Evolutionary conservation across 2,888 invertebrate species (phyloP), one percentile per base, ranked within the genome.

Genomic region (Clunio marinus): DNA sequence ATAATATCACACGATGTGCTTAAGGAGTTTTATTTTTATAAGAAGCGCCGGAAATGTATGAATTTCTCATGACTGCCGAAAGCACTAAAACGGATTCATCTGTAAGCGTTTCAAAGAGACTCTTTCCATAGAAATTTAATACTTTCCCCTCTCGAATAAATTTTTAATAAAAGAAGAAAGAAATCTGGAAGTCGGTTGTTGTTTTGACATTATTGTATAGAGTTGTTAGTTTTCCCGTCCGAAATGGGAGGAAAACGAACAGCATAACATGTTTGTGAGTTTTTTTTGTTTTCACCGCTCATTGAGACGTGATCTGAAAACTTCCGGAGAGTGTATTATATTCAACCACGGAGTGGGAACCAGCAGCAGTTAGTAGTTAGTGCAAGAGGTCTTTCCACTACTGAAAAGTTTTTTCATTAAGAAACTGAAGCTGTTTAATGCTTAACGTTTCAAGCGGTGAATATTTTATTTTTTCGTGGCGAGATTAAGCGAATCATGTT

Each of bases 321-420:
- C 51, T 51, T 51, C 51, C 17, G 8, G 17, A 51, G 7, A 22
- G 51, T 51, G 51, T 8, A 17, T 51, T 51, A 20, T 51, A 51
- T 32, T 32, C n/a, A n/a, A n/a, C 41, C 10, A n/a, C 41, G 41
- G 10, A 41, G 5, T 4, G 32, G 32, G 5, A 15, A 41, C 10
- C 4, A 41, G n/a, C 41, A 41, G n/a, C 10, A 41, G 45, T 15
- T 7, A 17, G 22, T 17, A 22, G 17, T 8, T 51, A 17, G 8
- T 20, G 7, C 51, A 17, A 22, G 15, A n/a, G 13, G 41, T 32
- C 10, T 32, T 32, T 32, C 10, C 10, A 7, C 10, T 32, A 4
- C 32, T 41, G n/a, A 17, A 51, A 51, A 51, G 51, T 51, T 51
- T 51, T 51, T 51, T 51, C 51, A 51, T 51, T 51, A 17, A 7